Percentiles rank a stretch among this genome's conserved stretches.
phyloP scores from a whole-genome alignment of 2,113 vertebrate genomes.

The Catagonus wagneri region DNA sequence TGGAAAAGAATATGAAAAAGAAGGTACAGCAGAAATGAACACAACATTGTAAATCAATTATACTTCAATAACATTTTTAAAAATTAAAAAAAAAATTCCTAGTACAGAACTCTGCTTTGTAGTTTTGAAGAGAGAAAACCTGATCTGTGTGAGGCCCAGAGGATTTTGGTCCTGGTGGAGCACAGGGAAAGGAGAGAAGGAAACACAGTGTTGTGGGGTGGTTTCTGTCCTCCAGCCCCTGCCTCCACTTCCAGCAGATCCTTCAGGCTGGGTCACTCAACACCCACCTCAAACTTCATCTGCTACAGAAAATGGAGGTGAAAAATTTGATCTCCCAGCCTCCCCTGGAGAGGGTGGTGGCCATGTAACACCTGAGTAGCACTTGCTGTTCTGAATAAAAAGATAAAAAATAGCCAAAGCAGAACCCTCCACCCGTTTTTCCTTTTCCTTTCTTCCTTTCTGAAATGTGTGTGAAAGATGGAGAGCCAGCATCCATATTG shows the following conservation, averaged over 20 bases:
- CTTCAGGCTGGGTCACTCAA: rapidly evolving
- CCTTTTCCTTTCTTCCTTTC: background rate
- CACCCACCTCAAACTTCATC: background rate
- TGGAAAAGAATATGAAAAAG: too few relatives aligned
- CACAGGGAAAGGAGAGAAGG: too few relatives aligned
- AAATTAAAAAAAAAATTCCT: background rate
- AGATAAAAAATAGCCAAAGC: background rate
- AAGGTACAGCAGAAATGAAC: too few relatives aligned
- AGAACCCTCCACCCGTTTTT: rapidly evolving
- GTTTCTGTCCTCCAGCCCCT: background rate
- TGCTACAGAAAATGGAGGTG: background rate
- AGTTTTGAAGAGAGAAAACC: background rate
- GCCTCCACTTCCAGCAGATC: background rate
- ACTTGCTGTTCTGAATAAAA: background rate
- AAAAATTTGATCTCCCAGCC: background rate
- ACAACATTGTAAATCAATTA: too few relatives aligned
- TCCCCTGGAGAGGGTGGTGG: background rate
- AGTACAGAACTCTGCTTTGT: background rate
- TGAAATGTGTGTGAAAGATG: background rate
- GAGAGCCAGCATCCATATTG: background rate
- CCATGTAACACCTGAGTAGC: background rate
- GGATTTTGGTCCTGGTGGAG: too few relatives aligned
- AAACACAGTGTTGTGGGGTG: rapidly evolving
- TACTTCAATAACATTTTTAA: too few relatives aligned
- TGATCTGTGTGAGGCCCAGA: background rate